These are phyloP conservation scores for Dendrocopos noguchii DNA, from an alignment of 2,113 vertebrate genomes.

Conservation along the genomic window DNA sequence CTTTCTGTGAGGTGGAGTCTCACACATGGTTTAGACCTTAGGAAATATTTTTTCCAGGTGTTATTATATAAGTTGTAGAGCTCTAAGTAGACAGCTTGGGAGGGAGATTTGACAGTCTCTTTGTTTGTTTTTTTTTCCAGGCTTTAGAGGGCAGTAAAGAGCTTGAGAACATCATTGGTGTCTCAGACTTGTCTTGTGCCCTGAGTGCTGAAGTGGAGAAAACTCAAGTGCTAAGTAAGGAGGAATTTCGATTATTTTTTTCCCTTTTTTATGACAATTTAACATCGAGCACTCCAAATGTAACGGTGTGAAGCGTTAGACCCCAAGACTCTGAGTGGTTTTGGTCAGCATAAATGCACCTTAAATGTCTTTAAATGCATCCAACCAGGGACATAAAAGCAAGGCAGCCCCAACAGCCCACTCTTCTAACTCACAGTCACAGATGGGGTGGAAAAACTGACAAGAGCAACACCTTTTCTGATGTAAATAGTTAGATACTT, in stretches of 20 bases:
- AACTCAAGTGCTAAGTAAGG: constrained; percentile 80
- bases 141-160: constrained; percentile 89
- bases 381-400: neutral
- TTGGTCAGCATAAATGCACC: neutral
- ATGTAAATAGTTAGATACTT: constrained; percentile 58
- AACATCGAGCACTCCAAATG: neutral
- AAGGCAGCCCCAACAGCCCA: neutral
- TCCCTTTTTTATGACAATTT: neutral
- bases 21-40: accelerated
- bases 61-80: neutral
- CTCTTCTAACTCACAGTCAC: neutral
- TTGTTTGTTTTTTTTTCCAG: constrained; percentile 66
- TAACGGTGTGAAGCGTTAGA: neutral
- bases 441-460: neutral
- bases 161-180: constrained; percentile 77
- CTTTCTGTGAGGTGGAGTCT: neutral
- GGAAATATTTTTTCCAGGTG: neutral
- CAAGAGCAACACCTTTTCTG: constrained; percentile 51
- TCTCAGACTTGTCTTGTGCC: neutral
- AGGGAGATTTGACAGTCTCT: neutral
- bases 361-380: neutral
- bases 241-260: neutral
- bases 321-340: neutral
- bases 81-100: too few relatives aligned
- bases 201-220: constrained; percentile 78